phyloP scores from a whole-genome alignment of 2,113 vertebrate genomes.

The Fregetta grallaria region DNA sequence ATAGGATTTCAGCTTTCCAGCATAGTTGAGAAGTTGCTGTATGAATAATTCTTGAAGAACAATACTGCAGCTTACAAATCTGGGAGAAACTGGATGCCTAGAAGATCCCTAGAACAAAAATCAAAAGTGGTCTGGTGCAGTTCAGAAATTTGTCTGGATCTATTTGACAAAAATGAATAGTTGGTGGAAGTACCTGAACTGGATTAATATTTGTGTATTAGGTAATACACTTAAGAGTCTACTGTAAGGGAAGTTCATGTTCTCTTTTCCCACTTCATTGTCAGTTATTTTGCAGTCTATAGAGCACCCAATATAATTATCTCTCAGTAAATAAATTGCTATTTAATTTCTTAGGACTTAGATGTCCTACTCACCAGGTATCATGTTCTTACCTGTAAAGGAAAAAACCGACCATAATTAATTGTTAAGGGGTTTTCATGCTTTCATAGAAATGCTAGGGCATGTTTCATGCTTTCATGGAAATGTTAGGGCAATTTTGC shows the following conservation, averaged over 20 bases:
- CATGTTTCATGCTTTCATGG: too few relatives aligned
- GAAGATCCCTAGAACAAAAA: neutral
- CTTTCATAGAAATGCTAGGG: neutral
- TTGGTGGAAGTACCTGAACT: neutral
- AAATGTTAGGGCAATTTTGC: neutral
- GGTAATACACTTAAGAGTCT: neutral
- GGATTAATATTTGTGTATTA: neutral
- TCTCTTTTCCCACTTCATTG: neutral
- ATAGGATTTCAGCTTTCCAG: neutral
- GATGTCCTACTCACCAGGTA: neutral
- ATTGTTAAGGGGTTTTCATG: neutral
- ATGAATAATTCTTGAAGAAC: neutral
- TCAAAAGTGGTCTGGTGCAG: neutral
- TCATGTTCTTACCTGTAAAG: neutral
- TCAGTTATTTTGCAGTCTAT: neutral
- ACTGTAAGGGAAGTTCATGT: neutral
- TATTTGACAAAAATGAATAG: neutral
- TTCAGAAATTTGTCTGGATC: neutral
- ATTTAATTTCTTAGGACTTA: neutral
- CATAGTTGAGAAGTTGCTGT: neutral
- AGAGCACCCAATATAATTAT: neutral
- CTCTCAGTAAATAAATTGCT: neutral
- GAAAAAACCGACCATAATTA: too few relatives aligned
- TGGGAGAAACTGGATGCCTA: neutral
- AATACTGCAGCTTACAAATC: neutral